phyloP scores from a whole-genome alignment of 1,140 invertebrate species.

The Drosophila ohnishii region DNA sequence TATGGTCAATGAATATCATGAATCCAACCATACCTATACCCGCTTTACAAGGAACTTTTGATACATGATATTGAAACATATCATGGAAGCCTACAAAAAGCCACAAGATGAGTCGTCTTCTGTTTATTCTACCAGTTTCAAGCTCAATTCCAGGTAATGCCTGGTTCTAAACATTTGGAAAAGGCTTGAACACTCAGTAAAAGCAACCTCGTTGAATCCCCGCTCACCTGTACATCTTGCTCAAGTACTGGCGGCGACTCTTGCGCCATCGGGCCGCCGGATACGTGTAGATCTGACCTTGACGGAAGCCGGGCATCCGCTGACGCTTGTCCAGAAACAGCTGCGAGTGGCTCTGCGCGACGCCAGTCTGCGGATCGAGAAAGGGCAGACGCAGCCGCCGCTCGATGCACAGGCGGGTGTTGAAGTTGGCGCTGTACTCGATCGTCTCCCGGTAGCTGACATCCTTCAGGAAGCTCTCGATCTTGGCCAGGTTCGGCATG shows the following conservation, averaged over 20 bases:
- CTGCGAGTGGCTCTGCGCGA: constrained; percentile 96
- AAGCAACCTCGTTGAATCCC: constrained; percentile 6
- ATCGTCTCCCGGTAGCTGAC: constrained; percentile 95
- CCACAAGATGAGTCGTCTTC: no score
- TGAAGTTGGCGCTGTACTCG: constrained; percentile 96
- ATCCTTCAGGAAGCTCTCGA: constrained; percentile 94
- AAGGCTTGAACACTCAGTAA: background rate
- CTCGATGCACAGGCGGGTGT: constrained; percentile 95
- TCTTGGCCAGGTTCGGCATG: constrained; percentile 89
- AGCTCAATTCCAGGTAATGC: background rate
- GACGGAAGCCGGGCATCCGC: constrained; percentile 93
- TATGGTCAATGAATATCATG: no score
- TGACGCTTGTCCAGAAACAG: constrained; percentile 94
- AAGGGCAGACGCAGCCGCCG: constrained; percentile 96
- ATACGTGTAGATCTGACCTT: constrained; percentile 97
- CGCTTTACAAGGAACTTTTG: no score
- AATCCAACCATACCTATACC: no score
- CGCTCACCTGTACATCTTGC: constrained; percentile 80
- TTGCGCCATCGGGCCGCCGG: constrained; percentile 85
- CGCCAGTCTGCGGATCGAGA: constrained; percentile 97
- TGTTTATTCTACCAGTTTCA: background rate
- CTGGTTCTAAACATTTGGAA: background rate
- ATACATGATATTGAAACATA: no score
- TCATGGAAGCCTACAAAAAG: no score
- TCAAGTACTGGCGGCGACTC: constrained; percentile 80